Evolutionary conservation across 2,888 invertebrate species (phyloP).

Genomic region (Nineta flava): DNA sequence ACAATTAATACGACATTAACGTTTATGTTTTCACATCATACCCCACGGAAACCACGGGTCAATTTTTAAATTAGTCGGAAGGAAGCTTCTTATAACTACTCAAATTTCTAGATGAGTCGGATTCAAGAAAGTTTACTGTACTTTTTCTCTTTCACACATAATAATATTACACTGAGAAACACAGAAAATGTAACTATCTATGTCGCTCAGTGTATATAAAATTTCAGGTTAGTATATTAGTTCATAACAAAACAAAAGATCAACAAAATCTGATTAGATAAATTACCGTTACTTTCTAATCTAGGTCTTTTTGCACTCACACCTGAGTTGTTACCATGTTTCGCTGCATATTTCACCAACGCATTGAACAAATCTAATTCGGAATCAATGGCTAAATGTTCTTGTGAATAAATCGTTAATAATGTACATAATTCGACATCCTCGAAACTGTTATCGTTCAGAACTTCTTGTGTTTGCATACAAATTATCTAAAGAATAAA

Average conservation of each 20-base stretch:
- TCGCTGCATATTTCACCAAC: slow-evolving; percentile 45
- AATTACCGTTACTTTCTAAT: slow-evolving; percentile 28
- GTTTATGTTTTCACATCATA: no score
- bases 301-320: slow-evolving; percentile 31
- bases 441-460: slow-evolving; percentile 59
- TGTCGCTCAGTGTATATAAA: no score
- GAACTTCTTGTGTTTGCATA: slow-evolving; percentile 56
- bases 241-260: background rate
- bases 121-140: no score
- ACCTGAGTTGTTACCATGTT: slow-evolving; percentile 36
- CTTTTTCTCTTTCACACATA: no score
- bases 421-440: slow-evolving; percentile 63
- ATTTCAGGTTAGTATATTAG: no score
- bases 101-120: no score
- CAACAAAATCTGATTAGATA: slow-evolving; percentile 14
- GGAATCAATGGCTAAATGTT: slow-evolving; percentile 53
- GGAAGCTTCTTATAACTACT: no score
- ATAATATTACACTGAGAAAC: no score
- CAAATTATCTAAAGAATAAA: slow-evolving; percentile 47
- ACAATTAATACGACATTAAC: no score
- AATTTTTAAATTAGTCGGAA: no score
- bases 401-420: slow-evolving; percentile 56
- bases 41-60: no score
- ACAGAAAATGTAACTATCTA: no score
- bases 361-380: slow-evolving; percentile 67